Conservation (phyloP, 1,140 invertebrate genomes). For the Drosophila funebris region DNA sequence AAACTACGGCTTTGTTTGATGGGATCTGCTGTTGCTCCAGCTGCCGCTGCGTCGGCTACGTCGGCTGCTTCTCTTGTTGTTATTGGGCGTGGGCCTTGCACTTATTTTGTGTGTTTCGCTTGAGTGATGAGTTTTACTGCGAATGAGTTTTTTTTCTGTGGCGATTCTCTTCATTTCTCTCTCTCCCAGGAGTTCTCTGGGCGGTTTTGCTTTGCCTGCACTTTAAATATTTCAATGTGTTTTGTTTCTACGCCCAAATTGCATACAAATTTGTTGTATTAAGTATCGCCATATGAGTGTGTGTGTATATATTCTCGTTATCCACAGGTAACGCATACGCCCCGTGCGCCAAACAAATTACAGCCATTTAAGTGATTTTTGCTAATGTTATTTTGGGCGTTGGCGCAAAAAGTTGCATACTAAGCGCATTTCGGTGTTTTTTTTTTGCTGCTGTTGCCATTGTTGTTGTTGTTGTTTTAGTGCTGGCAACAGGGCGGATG, state of each 20-base stretch:
- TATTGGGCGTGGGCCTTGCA: slow-evolving; percentile 23
- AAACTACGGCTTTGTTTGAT: slow-evolving; percentile 56
- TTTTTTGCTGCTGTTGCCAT: too few relatives aligned
- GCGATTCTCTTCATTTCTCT: slow-evolving; percentile 12
- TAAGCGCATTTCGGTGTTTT: slow-evolving; percentile 22
- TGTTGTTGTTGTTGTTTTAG: slow-evolving; percentile 1
- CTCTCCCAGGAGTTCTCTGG: slow-evolving; percentile 9
- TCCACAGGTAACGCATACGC: slow-evolving; percentile 43
- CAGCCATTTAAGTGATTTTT: slow-evolving; percentile 49
- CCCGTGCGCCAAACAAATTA: slow-evolving; percentile 44
- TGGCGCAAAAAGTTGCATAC: slow-evolving; percentile 40
- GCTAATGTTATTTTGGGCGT: slow-evolving; percentile 45
- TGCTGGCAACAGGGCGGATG: slow-evolving; percentile 5
- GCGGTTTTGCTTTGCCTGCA: slow-evolving; percentile 37
- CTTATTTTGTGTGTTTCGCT: slow-evolving; percentile 30
- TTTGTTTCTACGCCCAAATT: slow-evolving; percentile 39
- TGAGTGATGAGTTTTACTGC: slow-evolving; percentile 70
- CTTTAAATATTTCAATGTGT: slow-evolving; percentile 47
- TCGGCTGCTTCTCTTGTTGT: slow-evolving; percentile 14
- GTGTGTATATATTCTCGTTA: background rate
- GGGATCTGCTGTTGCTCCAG: slow-evolving; percentile 45
- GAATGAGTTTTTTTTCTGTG: slow-evolving; percentile 48
- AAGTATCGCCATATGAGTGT: slow-evolving; percentile 16
- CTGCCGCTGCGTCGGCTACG: slow-evolving; percentile 8
- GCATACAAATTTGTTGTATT: slow-evolving; percentile 27